Conservation (phyloP, 2,888 invertebrate genomes). For the Drosophila helvetica region DNA sequence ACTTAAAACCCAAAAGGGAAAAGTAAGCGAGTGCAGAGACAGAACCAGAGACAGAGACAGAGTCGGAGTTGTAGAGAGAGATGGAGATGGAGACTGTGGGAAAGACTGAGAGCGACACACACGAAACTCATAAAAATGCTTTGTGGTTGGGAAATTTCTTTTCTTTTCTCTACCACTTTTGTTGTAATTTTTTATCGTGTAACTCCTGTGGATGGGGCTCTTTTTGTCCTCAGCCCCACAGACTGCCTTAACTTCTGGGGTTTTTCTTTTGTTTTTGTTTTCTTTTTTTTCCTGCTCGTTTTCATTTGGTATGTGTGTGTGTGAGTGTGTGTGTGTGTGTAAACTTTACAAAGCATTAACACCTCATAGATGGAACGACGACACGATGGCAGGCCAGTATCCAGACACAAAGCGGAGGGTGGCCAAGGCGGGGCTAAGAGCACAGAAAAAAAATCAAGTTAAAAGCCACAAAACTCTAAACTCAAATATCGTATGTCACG, state of each 20-base stretch:
- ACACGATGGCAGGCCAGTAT: not conserved
- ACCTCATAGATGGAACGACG: constrained; percentile 40
- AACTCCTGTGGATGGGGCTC: constrained; percentile 6
- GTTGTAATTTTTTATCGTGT: constrained; percentile 20
- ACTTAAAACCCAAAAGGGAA: constrained; percentile 32
- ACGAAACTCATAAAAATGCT: constrained; percentile 68
- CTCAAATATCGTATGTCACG: constrained; percentile 60
- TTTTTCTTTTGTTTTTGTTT: constrained; percentile 7
- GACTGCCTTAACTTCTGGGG: constrained; percentile 27
- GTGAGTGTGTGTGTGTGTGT: constrained; percentile 1
- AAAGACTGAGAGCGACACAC: constrained; percentile 4
- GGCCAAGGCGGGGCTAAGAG: not conserved
- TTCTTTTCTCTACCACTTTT: constrained; percentile 15
- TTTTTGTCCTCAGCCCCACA: constrained; percentile 3
- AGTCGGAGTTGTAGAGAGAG: not conserved
- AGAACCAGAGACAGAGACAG: not conserved
- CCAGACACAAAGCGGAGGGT: constrained; percentile 28
- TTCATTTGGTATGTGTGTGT: not conserved
- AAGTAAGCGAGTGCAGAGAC: constrained; percentile 12
- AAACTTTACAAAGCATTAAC: constrained; percentile 50
- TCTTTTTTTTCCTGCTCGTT: constrained; percentile 3
- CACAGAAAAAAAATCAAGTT: constrained; percentile 34
- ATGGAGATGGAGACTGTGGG: not conserved
- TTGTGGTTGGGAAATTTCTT: constrained; percentile 63
- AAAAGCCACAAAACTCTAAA: constrained; percentile 45